Evolutionary conservation across 2,888 invertebrate species (phyloP).

Genomic region (Archips xylosteana): DNA sequence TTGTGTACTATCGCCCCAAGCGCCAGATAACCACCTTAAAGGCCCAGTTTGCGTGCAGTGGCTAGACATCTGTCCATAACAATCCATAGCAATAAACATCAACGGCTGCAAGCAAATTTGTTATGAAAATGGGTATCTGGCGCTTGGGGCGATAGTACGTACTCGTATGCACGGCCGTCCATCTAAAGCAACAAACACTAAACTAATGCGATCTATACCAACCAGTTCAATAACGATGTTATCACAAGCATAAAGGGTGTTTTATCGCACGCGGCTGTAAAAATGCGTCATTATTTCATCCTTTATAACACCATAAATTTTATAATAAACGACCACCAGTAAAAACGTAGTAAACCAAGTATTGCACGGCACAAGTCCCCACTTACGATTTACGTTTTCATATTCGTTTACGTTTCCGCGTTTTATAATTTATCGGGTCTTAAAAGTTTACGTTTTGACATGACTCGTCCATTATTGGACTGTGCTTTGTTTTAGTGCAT

Average conservation of each 20-base stretch:
- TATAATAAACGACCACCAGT: slow-evolving; percentile 79
- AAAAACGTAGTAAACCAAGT: slow-evolving; percentile 72
- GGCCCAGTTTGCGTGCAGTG: no score
- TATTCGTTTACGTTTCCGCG: slow-evolving; percentile 24
- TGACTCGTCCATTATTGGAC: slow-evolving; percentile 16
- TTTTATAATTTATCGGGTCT: slow-evolving; percentile 30
- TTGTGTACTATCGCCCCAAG: no score
- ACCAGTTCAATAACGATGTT: slow-evolving; percentile 64
- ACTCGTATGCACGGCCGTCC: slow-evolving; percentile 13
- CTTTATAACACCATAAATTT: slow-evolving; percentile 80
- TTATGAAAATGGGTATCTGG: no score
- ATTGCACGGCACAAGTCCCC: slow-evolving; percentile 63
- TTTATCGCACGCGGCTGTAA: slow-evolving; percentile 79
- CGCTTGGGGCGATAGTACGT: no score
- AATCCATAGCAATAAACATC: no score
- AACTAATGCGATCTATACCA: slow-evolving; percentile 55
- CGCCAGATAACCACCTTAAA: no score
- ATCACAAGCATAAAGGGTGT: slow-evolving; percentile 78
- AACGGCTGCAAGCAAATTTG: no score
- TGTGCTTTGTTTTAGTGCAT: slow-evolving; percentile 2
- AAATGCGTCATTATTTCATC: slow-evolving; percentile 79
- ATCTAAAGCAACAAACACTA: slow-evolving; percentile 16
- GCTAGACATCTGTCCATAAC: no score
- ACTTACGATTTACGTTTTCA: slow-evolving; percentile 57
- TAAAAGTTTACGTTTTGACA: slow-evolving; percentile 22